These are phyloP conservation scores for Myotis pilosus DNA, from an alignment of 2,797 vertebrate genomes.

Conservation along the genomic window DNA sequence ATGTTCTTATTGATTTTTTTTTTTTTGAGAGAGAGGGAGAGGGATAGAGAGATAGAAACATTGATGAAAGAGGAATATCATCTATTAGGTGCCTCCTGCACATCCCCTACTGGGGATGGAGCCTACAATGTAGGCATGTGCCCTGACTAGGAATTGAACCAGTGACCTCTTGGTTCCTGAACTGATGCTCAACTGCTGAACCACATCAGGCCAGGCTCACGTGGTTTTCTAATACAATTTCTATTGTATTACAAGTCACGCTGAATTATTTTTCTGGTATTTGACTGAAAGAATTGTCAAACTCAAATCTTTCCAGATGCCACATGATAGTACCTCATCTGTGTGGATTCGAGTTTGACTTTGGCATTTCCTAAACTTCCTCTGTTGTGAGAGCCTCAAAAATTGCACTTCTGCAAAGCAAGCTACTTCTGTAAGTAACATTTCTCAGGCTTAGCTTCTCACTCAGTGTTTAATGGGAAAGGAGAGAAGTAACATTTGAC, in stretches of 20 bases:
- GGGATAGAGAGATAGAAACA: no score
- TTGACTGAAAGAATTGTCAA: neutral
- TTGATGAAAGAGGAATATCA: no score
- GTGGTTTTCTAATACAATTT: neutral
- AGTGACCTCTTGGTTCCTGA: no score
- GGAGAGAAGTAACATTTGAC: neutral
- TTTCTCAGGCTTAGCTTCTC: neutral
- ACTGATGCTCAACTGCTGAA: no score
- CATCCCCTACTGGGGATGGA: no score
- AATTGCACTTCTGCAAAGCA: neutral
- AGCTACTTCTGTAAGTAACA: neutral
- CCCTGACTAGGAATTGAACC: no score
- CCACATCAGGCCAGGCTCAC: neutral
- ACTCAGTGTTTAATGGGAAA: neutral
- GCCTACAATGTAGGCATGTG: no score
- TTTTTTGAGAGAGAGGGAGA: no score
- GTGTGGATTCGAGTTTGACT: neutral
- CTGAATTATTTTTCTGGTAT: neutral
- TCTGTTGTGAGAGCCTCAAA: neutral
- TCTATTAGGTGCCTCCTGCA: no score
- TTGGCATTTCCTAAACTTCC: neutral
- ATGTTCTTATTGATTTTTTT: no score
- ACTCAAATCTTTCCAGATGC: neutral
- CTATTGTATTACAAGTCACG: neutral
- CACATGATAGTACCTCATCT: neutral